These are phyloP conservation scores for Sesia apiformis DNA, from an alignment of 2,888 invertebrate species.

Conservation along the genomic window DNA sequence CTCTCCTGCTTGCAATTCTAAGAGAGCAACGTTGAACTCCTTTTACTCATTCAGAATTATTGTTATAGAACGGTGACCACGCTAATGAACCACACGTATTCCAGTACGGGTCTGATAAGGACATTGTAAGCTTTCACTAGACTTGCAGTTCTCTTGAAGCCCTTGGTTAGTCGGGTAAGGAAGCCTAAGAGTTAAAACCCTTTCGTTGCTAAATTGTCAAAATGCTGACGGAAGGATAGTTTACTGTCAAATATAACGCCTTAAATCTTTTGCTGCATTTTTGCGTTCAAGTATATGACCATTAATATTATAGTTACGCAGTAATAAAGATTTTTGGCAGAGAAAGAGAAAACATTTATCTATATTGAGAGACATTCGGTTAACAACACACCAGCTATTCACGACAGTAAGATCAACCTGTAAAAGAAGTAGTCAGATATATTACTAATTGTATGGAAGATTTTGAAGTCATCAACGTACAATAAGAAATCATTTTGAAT, in stretches of 20 bases:
- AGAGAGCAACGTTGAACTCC: too few relatives aligned
- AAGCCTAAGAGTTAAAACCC: neutral
- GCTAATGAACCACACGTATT: too few relatives aligned
- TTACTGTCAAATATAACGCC: neutral
- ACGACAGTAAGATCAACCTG: neutral
- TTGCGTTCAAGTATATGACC: neutral
- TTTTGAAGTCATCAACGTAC: constrained; percentile 4
- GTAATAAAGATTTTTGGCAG: too few relatives aligned
- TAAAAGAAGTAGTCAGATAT: neutral
- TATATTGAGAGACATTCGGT: constrained; percentile 1
- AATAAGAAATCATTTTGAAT: neutral
- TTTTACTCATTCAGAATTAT: too few relatives aligned
- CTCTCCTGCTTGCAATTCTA: too few relatives aligned
- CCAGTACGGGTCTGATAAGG: too few relatives aligned
- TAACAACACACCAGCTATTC: neutral
- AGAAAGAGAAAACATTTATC: constrained; percentile 1
- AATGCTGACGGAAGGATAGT: neutral
- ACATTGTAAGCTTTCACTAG: too few relatives aligned
- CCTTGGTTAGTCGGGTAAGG: neutral
- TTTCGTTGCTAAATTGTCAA: neutral
- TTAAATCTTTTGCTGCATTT: neutral
- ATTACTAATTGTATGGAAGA: neutral
- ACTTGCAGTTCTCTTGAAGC: too few relatives aligned
- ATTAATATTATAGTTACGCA: neutral
- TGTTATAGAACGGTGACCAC: too few relatives aligned